Percentiles rank a stretch among this genome's conserved stretches.
Conservation (phyloP, 2,888 invertebrate genomes). For the Hemistola chrysoprasaria region DNA sequence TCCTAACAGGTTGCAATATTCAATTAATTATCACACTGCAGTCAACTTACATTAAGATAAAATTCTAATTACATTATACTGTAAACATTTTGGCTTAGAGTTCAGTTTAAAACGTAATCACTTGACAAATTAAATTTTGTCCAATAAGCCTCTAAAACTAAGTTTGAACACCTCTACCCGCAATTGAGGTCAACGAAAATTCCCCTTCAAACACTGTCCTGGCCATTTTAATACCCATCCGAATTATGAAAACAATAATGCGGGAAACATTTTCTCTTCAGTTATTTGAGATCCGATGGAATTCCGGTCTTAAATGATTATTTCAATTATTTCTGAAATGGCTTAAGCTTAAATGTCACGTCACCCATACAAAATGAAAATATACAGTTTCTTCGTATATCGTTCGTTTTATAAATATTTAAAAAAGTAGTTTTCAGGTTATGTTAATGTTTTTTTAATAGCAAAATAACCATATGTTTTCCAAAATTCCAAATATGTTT, state of each 20-base stretch:
- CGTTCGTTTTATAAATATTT: no score
- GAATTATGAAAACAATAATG: slow-evolving; percentile 37
- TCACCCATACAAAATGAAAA: no score
- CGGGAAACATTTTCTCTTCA: slow-evolving; percentile 16
- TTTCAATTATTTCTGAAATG: background rate
- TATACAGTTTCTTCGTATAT: no score
- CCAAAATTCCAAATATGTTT: no score
- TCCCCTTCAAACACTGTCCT: slow-evolving; percentile 37
- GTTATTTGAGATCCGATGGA: slow-evolving; percentile 12
- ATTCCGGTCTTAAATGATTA: background rate
- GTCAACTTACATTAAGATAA: no score
- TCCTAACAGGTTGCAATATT: no score
- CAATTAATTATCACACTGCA: no score
- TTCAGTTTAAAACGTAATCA: slow-evolving; percentile 9
- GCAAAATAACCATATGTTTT: no score
- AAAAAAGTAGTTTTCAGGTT: no score
- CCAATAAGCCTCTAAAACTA: slow-evolving; percentile 24
- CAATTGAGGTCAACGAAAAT: slow-evolving; percentile 44
- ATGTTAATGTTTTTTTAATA: no score
- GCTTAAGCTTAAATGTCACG: slow-evolving; percentile 3
- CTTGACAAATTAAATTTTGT: slow-evolving; percentile 22
- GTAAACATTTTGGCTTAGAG: slow-evolving; percentile 5
- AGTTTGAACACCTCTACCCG: slow-evolving; percentile 42
- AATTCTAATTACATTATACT: background rate
- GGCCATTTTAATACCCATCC: slow-evolving; percentile 32